Conservation (phyloP, 2,888 invertebrate genomes). For the Agonum fuliginosum region DNA sequence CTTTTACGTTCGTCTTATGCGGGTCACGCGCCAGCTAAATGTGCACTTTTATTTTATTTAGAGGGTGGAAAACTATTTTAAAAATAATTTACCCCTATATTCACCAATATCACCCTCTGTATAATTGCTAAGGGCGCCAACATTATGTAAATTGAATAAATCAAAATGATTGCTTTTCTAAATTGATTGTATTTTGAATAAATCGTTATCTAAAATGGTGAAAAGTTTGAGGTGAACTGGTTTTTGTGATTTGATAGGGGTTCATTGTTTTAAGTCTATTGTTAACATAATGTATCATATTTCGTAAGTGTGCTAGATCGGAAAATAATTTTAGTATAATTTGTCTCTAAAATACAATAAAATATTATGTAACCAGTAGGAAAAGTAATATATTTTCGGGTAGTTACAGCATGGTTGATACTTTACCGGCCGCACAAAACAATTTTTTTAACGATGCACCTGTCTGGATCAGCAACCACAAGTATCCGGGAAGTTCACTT, state of each 20-base stretch:
- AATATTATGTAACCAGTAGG: too few relatives aligned
- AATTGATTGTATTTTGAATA: neutral
- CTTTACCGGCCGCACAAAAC: too few relatives aligned
- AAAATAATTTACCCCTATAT: constrained; percentile 22
- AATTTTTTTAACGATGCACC: too few relatives aligned
- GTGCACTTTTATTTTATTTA: constrained; percentile 14
- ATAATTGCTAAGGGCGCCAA: constrained; percentile 5
- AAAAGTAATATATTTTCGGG: too few relatives aligned
- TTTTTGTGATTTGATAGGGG: constrained; percentile 54
- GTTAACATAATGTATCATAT: constrained; percentile 38
- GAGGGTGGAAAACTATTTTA: constrained; percentile 16
- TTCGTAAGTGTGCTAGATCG: constrained; percentile 40
- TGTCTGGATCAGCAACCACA: too few relatives aligned
- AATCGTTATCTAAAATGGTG: neutral
- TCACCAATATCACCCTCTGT: neutral
- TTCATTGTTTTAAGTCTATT: constrained; percentile 56
- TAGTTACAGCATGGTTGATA: too few relatives aligned
- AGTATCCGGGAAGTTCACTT: too few relatives aligned
- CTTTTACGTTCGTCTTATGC: constrained; percentile 6
- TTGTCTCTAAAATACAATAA: neutral
- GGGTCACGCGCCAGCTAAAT: constrained; percentile 9
- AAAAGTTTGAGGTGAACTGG: constrained; percentile 42
- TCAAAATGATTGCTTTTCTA: constrained; percentile 16
- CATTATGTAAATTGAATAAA: constrained; percentile 25
- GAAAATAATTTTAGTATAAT: constrained; percentile 50